A percentile compares a stretch with the other conserved stretches of the same genome.
Evolutionary conservation across 2,888 invertebrate species (phyloP).

Genomic region (Prosapia bicincta): DNA sequence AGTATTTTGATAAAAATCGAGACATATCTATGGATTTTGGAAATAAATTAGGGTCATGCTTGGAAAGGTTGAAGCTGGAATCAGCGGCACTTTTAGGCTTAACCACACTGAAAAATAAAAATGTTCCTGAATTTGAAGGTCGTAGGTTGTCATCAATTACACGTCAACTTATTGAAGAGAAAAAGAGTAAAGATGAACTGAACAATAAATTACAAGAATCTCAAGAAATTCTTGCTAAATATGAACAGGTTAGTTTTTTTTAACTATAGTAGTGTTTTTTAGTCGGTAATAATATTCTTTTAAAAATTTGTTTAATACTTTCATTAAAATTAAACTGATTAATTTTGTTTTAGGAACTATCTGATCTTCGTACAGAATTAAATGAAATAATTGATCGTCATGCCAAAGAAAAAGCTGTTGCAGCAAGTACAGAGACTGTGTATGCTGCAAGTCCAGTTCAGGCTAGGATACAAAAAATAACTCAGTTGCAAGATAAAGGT

Average conservation of each 20-base stretch:
- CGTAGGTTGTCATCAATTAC: constrained; percentile 20
- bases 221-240: constrained; percentile 9
- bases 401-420: constrained; percentile 6
- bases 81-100: constrained; percentile 66
- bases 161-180: constrained; percentile 26
- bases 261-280: background rate
- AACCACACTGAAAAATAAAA: constrained; percentile 44
- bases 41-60: constrained; percentile 63
- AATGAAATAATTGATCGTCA: background rate
- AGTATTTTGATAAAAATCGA: constrained; percentile 34
- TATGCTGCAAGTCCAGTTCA: constrained; percentile 4
- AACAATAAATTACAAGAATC: constrained; percentile 4
- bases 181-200: constrained; percentile 20
- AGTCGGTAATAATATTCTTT: background rate
- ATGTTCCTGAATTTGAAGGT: constrained; percentile 11
- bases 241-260: constrained; percentile 29
- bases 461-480: constrained; percentile 9
- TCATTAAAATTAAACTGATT: no score
- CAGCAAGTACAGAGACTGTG: constrained; percentile 1
- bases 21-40: constrained; percentile 50
- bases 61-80: constrained; percentile 63
- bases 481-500: constrained; percentile 17
- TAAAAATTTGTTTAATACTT: background rate
- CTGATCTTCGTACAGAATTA: constrained; percentile 12
- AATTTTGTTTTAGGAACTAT: background rate